Conservation (phyloP, 1,140 invertebrate species). For the Panonychus citri region DNA sequence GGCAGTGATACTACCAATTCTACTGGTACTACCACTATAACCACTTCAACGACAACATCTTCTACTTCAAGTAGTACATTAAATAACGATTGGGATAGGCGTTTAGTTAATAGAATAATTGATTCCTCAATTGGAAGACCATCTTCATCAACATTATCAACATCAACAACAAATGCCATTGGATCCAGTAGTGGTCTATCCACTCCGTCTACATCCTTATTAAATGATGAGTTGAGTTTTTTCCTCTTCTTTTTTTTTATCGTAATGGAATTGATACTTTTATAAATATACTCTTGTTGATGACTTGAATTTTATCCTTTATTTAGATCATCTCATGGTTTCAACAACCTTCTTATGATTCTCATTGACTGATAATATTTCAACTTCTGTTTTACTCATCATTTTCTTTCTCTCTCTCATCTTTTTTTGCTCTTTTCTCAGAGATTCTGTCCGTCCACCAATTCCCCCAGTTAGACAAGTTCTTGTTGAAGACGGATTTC, state of each 20-base stretch:
- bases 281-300: too few species aligned
- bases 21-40: too few species aligned
- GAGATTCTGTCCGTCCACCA: constrained; percentile 33
- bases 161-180: neutral
- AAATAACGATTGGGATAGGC: too few species aligned
- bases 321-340: too few species aligned
- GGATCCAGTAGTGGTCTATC: constrained; percentile 21
- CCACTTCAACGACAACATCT: neutral
- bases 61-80: neutral
- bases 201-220: constrained; percentile 4
- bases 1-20: too few species aligned
- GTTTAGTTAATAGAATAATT: neutral
- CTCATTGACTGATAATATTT: too few species aligned
- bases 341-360: too few species aligned
- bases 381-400: too few species aligned
- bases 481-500: constrained; percentile 26
- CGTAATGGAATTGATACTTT: too few species aligned
- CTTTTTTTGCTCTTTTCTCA: constrained; percentile 16
- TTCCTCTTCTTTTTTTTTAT: neutral
- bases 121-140: neutral
- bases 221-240: neutral
- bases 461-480: constrained; percentile 38
- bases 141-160: neutral
- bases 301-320: too few species aligned
- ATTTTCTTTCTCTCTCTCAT: too few species aligned